phyloP scores from a whole-genome alignment of 2,888 invertebrate genomes.

The Meiosimyza platycephala region DNA sequence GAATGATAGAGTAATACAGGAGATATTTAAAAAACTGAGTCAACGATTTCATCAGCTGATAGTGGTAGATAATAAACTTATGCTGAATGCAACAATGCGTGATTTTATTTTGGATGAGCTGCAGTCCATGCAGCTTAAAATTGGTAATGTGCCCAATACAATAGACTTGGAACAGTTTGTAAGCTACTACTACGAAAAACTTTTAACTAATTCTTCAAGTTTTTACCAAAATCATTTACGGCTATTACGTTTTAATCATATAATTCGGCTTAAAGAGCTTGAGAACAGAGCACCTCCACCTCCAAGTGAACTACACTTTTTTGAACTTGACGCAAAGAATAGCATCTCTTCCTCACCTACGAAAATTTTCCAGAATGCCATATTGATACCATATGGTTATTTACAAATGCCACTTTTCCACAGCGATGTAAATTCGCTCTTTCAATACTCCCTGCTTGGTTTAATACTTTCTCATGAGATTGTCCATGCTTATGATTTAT shows the following conservation, averaged over 20 bases:
- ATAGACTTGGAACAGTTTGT: conserved; percentile 43
- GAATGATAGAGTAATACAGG: conserved; percentile 47
- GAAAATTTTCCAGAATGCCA: conserved; percentile 57
- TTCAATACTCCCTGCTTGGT: conserved; percentile 54
- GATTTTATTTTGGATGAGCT: conserved; percentile 51
- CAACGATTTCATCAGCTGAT: conserved; percentile 46
- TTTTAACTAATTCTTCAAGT: conserved; percentile 42
- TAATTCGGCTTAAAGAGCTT: conserved; percentile 45
- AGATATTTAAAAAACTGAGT: conserved; percentile 46
- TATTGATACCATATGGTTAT: conserved; percentile 56
- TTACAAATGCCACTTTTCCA: conserved; percentile 55
- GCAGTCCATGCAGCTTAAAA: conserved; percentile 50
- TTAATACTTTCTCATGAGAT: conserved; percentile 58
- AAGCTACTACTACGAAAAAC: conserved; percentile 43
- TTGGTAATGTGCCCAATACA: conserved; percentile 54
- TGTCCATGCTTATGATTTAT: conserved; percentile 57
- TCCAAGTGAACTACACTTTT: conserved; percentile 44
- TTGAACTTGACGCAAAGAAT: conserved; percentile 48
- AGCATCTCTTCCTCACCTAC: conserved; percentile 55
- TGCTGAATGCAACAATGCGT: conserved; percentile 45
- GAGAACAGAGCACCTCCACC: conserved; percentile 38
- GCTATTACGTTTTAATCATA: conserved; percentile 47
- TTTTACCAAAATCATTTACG: conserved; percentile 55
- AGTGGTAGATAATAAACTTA: conserved; percentile 47
- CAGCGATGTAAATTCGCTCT: conserved; percentile 43